Evolutionary conservation across 2,888 invertebrate genomes (phyloP).

Genomic region (Azorinus chamasolen): DNA sequence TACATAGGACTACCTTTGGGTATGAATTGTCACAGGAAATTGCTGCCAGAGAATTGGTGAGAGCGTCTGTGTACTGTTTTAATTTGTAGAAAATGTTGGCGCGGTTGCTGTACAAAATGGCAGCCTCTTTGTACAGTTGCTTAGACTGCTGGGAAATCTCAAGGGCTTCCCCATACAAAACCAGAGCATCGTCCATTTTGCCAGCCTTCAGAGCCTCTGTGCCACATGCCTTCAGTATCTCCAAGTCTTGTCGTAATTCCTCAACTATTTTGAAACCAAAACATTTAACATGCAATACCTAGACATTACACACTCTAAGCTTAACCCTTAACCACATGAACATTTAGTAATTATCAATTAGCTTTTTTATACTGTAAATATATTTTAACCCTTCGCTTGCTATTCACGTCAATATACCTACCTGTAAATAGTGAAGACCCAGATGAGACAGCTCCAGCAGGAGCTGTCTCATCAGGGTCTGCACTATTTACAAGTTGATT

Average conservation of each 20-base stretch:
- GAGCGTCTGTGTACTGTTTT: conserved; percentile 43
- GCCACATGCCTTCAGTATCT: conserved; percentile 62
- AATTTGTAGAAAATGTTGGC: conserved; percentile 58
- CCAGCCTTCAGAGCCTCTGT: conserved; percentile 56
- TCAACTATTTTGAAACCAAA: conserved; percentile 45
- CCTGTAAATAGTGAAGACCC: no score
- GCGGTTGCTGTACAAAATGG: conserved; percentile 67
- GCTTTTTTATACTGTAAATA: no score
- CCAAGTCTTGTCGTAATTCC: conserved; percentile 48
- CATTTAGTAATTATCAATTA: no score
- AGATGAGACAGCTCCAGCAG: no score
- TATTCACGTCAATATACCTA: no score
- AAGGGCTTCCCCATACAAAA: conserved; percentile 62
- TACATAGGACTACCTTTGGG: no score
- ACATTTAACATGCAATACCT: background rate
- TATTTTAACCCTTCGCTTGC: no score
- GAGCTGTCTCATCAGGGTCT: no score
- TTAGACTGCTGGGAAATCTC: conserved; percentile 41
- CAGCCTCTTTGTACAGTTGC: conserved; percentile 60
- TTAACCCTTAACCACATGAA: no score
- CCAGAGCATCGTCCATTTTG: conserved; percentile 50
- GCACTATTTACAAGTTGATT: no score
- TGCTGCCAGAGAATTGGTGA: conserved; percentile 61
- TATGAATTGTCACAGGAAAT: conserved; percentile 53
- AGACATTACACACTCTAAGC: background rate